Conservation (phyloP, 2,797 vertebrate species). For the Scleropages formosus region DNA sequence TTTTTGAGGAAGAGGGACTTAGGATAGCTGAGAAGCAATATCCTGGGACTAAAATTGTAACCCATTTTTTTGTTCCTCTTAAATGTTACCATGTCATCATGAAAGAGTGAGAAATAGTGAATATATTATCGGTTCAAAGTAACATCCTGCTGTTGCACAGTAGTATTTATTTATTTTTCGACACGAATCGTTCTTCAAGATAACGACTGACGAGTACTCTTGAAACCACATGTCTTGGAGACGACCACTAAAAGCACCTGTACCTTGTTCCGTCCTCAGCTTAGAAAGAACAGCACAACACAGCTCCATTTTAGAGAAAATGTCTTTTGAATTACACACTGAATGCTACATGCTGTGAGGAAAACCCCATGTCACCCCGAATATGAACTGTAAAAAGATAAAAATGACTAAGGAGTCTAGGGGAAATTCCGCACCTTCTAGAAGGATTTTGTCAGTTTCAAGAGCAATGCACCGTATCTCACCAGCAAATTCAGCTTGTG, state of each 20-base stretch:
- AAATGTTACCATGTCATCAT: no score
- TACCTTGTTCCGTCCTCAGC: no score
- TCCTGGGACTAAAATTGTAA: no score
- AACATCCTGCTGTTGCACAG: not conserved
- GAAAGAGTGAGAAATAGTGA: no score
- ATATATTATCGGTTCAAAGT: not conserved
- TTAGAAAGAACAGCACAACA: not conserved
- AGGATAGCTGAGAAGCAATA: no score
- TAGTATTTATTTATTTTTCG: no score
- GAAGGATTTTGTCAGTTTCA: slow-evolving; percentile 51
- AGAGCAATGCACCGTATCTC: slow-evolving; percentile 60
- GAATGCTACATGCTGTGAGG: slow-evolving; percentile 36
- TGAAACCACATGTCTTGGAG: not conserved
- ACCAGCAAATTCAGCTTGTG: slow-evolving; percentile 45
- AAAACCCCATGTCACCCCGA: slow-evolving; percentile 65
- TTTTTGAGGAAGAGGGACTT: no score
- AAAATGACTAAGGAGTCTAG: slow-evolving; percentile 73
- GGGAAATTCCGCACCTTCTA: slow-evolving; percentile 71
- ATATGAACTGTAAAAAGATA: slow-evolving; percentile 69
- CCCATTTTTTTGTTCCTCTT: no score
- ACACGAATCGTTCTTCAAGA: no score
- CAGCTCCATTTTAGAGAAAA: slow-evolving; percentile 1
- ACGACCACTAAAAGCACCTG: no score
- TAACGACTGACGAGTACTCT: not conserved
- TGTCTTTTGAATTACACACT: not conserved